Evolutionary conservation across 1,140 invertebrate species (phyloP), one percentile per base, ranked within the genome.

Genomic region (Ooceraea biroi): DNA sequence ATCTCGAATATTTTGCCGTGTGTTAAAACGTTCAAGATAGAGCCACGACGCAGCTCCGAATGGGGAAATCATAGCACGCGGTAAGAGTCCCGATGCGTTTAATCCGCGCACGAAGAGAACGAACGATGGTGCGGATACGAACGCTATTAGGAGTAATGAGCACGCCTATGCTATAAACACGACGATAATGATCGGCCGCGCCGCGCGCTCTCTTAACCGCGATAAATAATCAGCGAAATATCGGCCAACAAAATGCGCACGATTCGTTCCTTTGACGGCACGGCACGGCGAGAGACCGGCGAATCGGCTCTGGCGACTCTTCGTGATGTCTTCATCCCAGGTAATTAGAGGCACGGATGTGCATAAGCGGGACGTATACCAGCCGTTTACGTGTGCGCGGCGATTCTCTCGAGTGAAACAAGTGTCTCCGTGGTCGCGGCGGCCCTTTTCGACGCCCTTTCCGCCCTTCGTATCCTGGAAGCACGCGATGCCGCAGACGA

Each of bases 261-360:
- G 87, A 86, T 86, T 77, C 80, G 82, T 73, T 82, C 52, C 48
- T 77, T 72, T 61, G 72, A 72, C 71, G 73, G 66, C 76, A 50
- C 36, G 44, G 65, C 65, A 50, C 69, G 48, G 63, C 36, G 55
- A 10, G 58, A 11, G 22, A 46, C 22, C 14, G 41, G 58, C 68
- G 83, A 82, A 73, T 14, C 55, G 44, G 55, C 69, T 44, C 61
- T 36, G 65, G 46, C 50, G 36, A 46, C 77, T 84, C 73, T 83
- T 22, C 46, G 55, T 82, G 87, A 89, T 88, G 87, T 89, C 87
- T 89, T 89, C 87, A 89, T 89, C 61, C 82, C 30, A 74, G 87
- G 71, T 88, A 89, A 89, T 89, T 89, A 89, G 88, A 89, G 87
- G 87, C 88, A 86, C 76, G 87, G 84, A 89, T 86, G 84, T 73